Evolutionary conservation across 1,140 invertebrate species (phyloP), one percentile per base, ranked within the genome.

Genomic region (Aricia agestis): DNA sequence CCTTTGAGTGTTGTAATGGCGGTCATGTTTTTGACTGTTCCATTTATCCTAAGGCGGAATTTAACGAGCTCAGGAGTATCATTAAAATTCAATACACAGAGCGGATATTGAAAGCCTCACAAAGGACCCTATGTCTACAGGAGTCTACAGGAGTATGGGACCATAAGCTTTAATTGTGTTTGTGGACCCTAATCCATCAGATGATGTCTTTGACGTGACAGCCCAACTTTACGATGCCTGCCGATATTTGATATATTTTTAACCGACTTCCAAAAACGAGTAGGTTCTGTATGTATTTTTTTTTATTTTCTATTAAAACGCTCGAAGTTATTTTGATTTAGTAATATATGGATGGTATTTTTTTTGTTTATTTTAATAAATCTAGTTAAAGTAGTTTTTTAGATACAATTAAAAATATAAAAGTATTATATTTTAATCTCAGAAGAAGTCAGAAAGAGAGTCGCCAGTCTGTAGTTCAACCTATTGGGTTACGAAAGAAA

Each of bases 121-220:
- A 75, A 71, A 65, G 74, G 79, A 80, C 76, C 78, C 76, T 82
- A 84, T 84, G 80, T 77, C 81, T 72, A 69, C 73, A 70, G 68
- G 76, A 80, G 71, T 81, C 78, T 82, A 85, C 10, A 52, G 45
- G 11, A 6, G 2, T 52, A 52, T 0, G 13, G 42, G 13, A 4
- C 45, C 79, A 84, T 76, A 78, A 82, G 79, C 78, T 84, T 85
- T 85, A 84, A 87, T 87, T 85, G 80, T 85, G 80, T 84, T 84
- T 85, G 79, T 77, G 83, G 80, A 82, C 81, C 82, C 75, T 78
- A 83, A 78, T 84, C 80, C 59, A 17, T 63, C 18, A 63, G 18
- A 25, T 36, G 11, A 7, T 59, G 18, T 25, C 59, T 63, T 25
- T 19, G 59, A 19, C 18, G 18, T 63, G 59, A 63, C 59, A 63